Evolutionary conservation across 2,888 invertebrate genomes (phyloP).

Genomic region (Odontomyia ornata): DNA sequence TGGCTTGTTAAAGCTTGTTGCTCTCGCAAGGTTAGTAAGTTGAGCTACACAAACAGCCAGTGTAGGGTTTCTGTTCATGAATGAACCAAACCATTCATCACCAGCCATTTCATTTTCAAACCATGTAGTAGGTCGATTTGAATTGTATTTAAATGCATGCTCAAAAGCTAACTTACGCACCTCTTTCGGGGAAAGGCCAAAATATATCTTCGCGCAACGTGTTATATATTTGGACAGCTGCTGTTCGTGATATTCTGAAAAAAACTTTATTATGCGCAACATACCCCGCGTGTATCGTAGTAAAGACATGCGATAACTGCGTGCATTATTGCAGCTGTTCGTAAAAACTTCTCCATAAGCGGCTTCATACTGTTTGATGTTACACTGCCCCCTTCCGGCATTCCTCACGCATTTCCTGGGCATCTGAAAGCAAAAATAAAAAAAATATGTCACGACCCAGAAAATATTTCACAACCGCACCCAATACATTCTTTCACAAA

Average conservation of each 20-base stretch:
- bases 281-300: constrained; percentile 5
- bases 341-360: not conserved
- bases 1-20: constrained; percentile 54
- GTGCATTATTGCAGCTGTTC: not conserved
- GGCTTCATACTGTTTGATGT: not conserved
- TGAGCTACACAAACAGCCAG: not conserved
- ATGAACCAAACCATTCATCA: constrained; percentile 1
- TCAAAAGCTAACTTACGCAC: not conserved
- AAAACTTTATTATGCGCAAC: not conserved
- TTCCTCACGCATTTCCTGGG: not conserved
- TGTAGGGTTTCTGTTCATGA: not conserved
- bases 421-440: not conserved
- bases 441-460: not conserved
- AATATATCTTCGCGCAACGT: not conserved
- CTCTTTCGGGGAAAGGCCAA: not conserved
- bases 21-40: constrained; percentile 49
- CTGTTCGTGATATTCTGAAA: not conserved
- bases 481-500: no score
- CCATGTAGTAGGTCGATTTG: not conserved
- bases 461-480: not conserved
- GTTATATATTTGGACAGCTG: not conserved
- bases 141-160: not conserved
- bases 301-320: not conserved
- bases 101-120: constrained; percentile 10
- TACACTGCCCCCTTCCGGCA: not conserved